Conservation (phyloP, 1,140 invertebrate species). For the Plutomurus gul region DNA sequence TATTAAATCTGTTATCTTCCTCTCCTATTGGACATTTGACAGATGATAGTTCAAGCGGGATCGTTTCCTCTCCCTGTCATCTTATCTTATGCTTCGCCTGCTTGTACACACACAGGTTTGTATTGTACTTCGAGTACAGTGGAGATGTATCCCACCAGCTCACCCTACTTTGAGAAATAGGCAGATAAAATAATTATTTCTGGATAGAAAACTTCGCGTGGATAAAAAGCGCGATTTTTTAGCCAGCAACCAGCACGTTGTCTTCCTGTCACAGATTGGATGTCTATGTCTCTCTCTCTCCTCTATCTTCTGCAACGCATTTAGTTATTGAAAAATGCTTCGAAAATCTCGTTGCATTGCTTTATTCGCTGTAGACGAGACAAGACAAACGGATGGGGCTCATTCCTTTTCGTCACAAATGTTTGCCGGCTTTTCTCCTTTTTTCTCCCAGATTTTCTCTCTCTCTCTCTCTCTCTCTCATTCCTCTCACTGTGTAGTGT, state of each 20-base stretch:
- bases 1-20: conserved; percentile 25
- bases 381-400: neutral
- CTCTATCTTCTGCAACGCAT: neutral
- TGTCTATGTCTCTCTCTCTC: neutral
- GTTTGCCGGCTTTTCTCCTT: neutral
- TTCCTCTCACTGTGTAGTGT: too few relatives aligned
- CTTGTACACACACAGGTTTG: neutral
- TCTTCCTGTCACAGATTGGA: conserved; percentile 28
- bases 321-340: conserved; percentile 22
- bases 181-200: conserved; percentile 28
- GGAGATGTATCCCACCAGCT: too few relatives aligned
- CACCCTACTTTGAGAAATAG: neutral
- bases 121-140: neutral
- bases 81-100: neutral
- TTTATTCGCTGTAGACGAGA: neutral
- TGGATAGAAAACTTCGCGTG: conserved; percentile 14
- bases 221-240: conserved; percentile 25
- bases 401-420: conserved; percentile 20
- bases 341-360: neutral
- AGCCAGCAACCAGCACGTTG: neutral
- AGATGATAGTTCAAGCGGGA: conserved; percentile 16
- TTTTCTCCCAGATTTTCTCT: neutral
- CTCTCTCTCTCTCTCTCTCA: too few relatives aligned
- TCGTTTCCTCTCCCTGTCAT: conserved; percentile 22
- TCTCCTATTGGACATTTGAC: conserved; percentile 14